Evolutionary conservation across 2,113 vertebrate species (phyloP).

Genomic region (Mobula hypostoma): DNA sequence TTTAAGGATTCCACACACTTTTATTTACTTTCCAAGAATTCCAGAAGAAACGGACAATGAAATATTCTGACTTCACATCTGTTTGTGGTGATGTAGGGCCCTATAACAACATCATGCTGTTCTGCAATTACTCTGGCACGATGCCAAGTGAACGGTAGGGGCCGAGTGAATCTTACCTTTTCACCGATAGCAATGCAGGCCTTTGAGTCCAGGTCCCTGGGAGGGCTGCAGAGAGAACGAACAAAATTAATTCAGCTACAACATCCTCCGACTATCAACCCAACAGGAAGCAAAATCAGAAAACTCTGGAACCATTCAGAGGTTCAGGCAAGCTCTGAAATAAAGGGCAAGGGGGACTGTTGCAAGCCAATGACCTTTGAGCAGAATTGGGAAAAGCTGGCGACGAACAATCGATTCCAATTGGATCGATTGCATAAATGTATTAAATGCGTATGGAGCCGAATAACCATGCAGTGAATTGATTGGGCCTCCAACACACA

Average conservation of each 20-base stretch:
- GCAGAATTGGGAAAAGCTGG: no score
- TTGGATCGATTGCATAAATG: no score
- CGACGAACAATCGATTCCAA: no score
- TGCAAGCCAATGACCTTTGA: no score
- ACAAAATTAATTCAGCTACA: not conserved
- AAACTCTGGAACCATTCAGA: not conserved
- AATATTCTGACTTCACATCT: not conserved
- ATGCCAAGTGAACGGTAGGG: conserved; percentile 13
- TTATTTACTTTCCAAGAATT: not conserved
- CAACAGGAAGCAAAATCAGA: not conserved
- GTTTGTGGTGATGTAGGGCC: not conserved
- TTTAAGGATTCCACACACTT: not conserved
- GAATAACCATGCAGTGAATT: no score
- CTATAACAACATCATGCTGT: not conserved
- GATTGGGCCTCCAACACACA: no score
- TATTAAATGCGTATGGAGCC: no score
- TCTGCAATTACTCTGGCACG: not conserved
- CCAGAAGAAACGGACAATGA: not conserved
- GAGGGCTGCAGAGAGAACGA: conserved; percentile 62
- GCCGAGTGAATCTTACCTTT: conserved; percentile 60
- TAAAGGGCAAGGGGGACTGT: no score
- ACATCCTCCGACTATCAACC: not conserved
- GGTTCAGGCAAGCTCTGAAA: no score
- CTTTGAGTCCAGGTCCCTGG: conserved; percentile 90
- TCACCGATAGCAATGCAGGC: conserved; percentile 90